A percentile compares a stretch with the other conserved stretches of the same genome.
These are phyloP conservation scores for Dicyrtoma fusca DNA, from an alignment of 2,888 invertebrate genomes.

Conservation along the genomic window DNA sequence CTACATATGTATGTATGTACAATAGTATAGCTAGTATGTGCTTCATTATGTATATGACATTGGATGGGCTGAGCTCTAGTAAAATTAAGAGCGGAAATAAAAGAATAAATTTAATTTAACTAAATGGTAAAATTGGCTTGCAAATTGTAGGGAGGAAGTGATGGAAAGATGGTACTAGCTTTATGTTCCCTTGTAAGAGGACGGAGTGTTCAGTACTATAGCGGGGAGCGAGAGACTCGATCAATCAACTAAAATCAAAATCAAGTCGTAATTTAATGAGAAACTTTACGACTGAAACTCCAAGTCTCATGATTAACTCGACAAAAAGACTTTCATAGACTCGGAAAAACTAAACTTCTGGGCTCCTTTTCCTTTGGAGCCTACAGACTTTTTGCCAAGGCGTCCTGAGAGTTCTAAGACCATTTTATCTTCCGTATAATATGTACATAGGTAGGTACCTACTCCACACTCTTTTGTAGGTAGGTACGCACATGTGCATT, in stretches of 20 bases:
- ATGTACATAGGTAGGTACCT: background rate
- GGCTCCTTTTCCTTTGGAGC: too few relatives aligned
- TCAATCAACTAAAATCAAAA: constrained; percentile 45
- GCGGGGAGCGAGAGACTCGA: constrained; percentile 19
- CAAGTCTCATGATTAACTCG: constrained; percentile 33
- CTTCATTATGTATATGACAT: too few relatives aligned
- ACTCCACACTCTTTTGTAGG: constrained; percentile 2
- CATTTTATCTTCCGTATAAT: too few relatives aligned
- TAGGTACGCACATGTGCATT: background rate
- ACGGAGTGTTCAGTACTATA: background rate
- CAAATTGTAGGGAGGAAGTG: too few relatives aligned
- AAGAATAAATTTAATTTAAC: constrained; percentile 29
- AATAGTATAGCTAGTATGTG: too few relatives aligned
- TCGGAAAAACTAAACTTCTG: constrained; percentile 8
- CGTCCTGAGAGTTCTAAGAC: background rate
- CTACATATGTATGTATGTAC: too few relatives aligned
- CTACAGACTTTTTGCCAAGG: background rate
- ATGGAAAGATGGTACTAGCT: background rate
- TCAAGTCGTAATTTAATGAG: constrained; percentile 41
- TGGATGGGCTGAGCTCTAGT: too few relatives aligned
- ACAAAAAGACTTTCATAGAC: background rate
- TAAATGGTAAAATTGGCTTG: constrained; percentile 18
- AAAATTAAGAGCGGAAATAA: background rate
- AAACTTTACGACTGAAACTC: constrained; percentile 37
- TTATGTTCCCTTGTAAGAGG: background rate